Evolutionary conservation across 2,113 vertebrate species (phyloP), one percentile per base, ranked within the genome.

Genomic region (Mesocricetus auratus): DNA sequence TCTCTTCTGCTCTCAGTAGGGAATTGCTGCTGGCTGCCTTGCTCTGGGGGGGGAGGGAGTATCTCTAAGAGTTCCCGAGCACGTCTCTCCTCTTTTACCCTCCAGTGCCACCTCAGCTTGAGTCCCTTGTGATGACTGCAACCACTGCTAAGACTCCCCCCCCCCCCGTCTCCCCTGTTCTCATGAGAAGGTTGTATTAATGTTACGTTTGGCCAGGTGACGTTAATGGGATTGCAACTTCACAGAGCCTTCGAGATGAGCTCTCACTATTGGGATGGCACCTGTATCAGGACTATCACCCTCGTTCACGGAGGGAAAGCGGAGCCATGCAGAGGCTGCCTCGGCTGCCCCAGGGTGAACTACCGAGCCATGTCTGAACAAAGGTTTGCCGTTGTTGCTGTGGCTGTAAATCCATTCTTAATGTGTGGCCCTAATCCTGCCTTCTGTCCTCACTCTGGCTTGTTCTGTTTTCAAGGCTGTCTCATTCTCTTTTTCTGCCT

Each of bases 381-480:
- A 21, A 77, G 42, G 21, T 26, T 77, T 47, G 8, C 39, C 74
- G 13, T 62, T 50, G 13, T 62, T 50, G 1, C 56, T 8, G 1
- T 7, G 15, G 39, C 73, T 77, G 42, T 33, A 17, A 16, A 31
- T 47, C 2, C 73, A 24, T 36, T 22, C 31, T 50, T n/a, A 7
- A 7, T 2, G 17, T 47, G 39, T 58, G 8, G 9, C 29, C 36
- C 26, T 50, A 17, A 56, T 39, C 42, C 45, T 22, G 36, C 29
- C 16, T 12, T 29, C 36, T 29, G 36, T 33, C 21, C 39, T 47
- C 68, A n/a, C 17, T 7, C 47, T 47, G n/a, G 22, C 21, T 77
- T 2, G 16, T 1, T 29, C 56, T 74, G 13, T 4, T 0, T 22
- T 5, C 21, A n/a, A 77, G 12, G 12, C 3, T 81, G 2, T 0